Evolutionary conservation across 37 sponge, comb jelly and placozoan genomes (phyloP).

Genomic region (Ephydatia muelleri): DNA sequence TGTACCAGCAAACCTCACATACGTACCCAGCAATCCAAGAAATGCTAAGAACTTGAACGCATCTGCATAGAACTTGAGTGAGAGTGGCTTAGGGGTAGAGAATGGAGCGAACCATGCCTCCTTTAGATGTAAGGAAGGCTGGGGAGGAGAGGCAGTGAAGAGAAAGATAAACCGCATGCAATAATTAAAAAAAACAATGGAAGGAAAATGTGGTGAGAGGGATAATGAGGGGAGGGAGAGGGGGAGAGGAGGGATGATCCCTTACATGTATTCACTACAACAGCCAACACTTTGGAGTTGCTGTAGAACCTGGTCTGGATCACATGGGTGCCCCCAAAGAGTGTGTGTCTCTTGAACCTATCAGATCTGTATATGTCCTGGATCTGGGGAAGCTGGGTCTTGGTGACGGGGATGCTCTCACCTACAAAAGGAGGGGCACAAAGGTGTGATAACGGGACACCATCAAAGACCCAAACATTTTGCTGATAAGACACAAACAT

Average conservation of each 20-base stretch:
- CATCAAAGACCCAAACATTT: too few relatives aligned
- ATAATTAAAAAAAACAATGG: background rate
- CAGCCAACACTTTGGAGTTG: slow-evolving; percentile 52
- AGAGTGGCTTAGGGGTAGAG: slow-evolving; percentile 79
- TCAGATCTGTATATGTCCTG: slow-evolving; percentile 36
- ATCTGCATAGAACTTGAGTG: slow-evolving; percentile 77
- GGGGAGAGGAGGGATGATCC: background rate
- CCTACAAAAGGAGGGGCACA: too few relatives aligned
- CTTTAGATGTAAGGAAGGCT: slow-evolving; percentile 53
- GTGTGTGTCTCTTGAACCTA: slow-evolving; percentile 76
- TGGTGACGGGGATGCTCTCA: slow-evolving; percentile 87
- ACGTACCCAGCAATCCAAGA: slow-evolving; percentile 56
- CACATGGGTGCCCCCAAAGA: slow-evolving; percentile 85
- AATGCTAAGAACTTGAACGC: slow-evolving; percentile 73
- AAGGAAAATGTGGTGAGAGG: background rate
- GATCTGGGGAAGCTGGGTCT: slow-evolving; percentile 66
- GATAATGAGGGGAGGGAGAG: background rate
- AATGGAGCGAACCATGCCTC: slow-evolving; percentile 81
- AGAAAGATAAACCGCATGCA: background rate
- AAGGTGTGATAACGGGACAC: too few relatives aligned
- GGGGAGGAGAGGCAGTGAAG: background rate
- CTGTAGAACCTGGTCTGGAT: slow-evolving; percentile 79
- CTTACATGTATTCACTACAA: slow-evolving; percentile 75
- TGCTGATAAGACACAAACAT: too few relatives aligned
- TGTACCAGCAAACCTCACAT: background rate